Percentiles rank a stretch among this genome's conserved stretches.
Conservation (phyloP, 2,797 vertebrate genomes). For the Tapera naevia region DNA sequence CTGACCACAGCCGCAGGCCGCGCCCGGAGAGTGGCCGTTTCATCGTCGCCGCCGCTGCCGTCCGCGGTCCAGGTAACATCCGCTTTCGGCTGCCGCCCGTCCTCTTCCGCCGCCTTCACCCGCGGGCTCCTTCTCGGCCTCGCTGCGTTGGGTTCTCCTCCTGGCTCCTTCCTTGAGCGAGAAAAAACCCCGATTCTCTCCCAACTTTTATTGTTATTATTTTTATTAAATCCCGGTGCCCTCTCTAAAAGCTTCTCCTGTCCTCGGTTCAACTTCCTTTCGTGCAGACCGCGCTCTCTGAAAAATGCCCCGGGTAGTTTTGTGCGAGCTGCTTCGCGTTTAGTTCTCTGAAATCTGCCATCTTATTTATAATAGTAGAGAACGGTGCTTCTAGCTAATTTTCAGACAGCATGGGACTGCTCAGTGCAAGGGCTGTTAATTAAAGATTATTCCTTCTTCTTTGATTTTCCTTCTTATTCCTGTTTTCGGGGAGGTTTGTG, state of each 20-base stretch:
- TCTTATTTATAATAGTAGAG: not conserved
- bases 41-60: not conserved
- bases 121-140: not conserved
- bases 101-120: not conserved
- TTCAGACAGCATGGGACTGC: not conserved
- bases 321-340: not conserved
- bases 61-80: slow-evolving; percentile 30
- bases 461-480: not conserved
- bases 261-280: not conserved
- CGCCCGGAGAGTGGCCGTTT: not conserved
- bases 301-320: not conserved
- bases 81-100: not conserved
- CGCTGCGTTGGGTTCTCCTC: not conserved
- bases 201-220: not conserved
- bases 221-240: no score
- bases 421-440: not conserved
- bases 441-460: not conserved
- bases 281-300: not conserved
- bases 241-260: not conserved
- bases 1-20: not conserved
- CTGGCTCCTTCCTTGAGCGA: no score
- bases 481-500: no score
- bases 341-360: not conserved
- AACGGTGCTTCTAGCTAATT: no score
- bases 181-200: no score